Conservation (phyloP, 2,113 vertebrate genomes). For the Xenotilapia longispinis region DNA sequence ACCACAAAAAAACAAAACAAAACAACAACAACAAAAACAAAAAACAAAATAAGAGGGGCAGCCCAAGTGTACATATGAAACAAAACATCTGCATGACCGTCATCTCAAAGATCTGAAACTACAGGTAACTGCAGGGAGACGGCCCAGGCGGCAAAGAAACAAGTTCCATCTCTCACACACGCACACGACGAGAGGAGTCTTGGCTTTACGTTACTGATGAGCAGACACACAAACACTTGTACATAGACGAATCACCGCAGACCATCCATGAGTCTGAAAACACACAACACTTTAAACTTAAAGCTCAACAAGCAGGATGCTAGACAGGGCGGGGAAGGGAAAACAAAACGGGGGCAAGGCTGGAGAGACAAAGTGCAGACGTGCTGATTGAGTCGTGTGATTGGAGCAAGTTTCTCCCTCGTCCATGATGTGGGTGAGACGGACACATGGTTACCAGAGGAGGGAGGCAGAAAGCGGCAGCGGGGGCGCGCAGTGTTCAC, state of each 20-base stretch:
- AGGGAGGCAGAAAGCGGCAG: background rate
- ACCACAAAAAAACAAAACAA: background rate
- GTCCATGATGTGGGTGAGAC: background rate
- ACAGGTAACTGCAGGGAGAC: background rate
- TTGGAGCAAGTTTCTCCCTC: slow-evolving; percentile 4
- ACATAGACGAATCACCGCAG: slow-evolving; percentile 15
- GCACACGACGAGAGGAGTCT: background rate
- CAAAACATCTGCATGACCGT: background rate
- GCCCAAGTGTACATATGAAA: background rate
- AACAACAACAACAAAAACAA: background rate
- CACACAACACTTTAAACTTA: slow-evolving; percentile 8
- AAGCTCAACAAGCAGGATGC: slow-evolving; percentile 32
- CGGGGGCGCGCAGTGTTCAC: background rate
- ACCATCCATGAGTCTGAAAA: background rate
- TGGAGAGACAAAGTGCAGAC: slow-evolving; percentile 67
- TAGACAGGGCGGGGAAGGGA: background rate
- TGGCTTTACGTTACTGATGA: slow-evolving; percentile 43
- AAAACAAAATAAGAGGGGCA: background rate
- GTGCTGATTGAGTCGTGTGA: slow-evolving; percentile 65
- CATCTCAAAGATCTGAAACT: background rate
- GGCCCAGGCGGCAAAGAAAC: background rate
- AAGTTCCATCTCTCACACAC: slow-evolving; percentile 3
- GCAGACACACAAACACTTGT: slow-evolving; percentile 33
- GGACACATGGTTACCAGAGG: background rate
- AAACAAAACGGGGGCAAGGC: slow-evolving; percentile 14